A percentile compares a stretch with the other conserved stretches of the same genome.
Evolutionary conservation across 2,113 vertebrate genomes (phyloP).

Genomic region (Pangasianodon gigas): DNA sequence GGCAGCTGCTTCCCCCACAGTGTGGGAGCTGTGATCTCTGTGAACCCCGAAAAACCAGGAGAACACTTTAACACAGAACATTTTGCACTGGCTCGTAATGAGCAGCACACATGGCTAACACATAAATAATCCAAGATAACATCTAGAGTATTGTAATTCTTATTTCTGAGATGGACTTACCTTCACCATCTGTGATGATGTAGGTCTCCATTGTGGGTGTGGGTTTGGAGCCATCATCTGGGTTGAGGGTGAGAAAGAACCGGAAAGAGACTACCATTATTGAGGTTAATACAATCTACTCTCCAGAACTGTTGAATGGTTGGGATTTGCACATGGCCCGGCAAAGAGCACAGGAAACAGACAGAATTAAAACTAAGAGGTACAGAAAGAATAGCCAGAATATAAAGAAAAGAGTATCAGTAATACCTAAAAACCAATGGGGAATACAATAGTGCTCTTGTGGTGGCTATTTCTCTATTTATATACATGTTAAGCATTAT

Average conservation of each 20-base stretch:
- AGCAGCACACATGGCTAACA: background rate
- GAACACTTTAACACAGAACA: background rate
- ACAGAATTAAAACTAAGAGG: conserved; percentile 55
- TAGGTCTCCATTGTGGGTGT: conserved; percentile 95
- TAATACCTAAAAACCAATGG: background rate
- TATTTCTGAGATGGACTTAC: conserved; percentile 70
- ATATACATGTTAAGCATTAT: background rate
- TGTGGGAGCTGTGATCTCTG: conserved; percentile 95
- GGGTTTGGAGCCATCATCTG: conserved; percentile 97
- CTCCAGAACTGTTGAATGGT: conserved; percentile 99
- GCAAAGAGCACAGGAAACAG: conserved; percentile 75
- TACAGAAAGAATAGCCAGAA: conserved; percentile 52
- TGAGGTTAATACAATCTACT: conserved; percentile 99
- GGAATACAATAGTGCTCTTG: background rate
- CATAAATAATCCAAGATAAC: background rate
- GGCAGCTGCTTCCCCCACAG: conserved; percentile 94
- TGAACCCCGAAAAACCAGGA: conserved; percentile 31
- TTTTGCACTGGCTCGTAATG: background rate
- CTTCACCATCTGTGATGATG: conserved; percentile 86
- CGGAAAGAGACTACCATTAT: conserved; percentile 99
- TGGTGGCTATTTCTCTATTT: conserved; percentile 11
- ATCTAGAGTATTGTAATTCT: background rate
- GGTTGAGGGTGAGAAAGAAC: conserved; percentile 99
- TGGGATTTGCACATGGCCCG: conserved; percentile 96
- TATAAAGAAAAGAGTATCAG: conserved; percentile 10